These are phyloP conservation scores for Euphydryas editha DNA, from an alignment of 2,888 invertebrate genomes.

Conservation along the genomic window DNA sequence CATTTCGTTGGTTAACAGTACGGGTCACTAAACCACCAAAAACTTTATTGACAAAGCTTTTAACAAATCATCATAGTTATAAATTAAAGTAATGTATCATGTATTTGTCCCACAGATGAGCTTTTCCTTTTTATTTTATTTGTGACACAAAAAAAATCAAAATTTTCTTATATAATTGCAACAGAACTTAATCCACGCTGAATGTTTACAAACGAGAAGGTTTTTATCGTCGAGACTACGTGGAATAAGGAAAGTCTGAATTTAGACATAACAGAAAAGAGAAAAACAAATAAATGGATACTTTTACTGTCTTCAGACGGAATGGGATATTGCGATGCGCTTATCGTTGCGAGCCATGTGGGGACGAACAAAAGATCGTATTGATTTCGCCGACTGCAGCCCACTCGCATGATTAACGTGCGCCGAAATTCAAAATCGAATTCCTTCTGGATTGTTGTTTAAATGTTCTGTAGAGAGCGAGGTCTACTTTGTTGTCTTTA, in stretches of 20 bases:
- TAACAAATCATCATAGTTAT: too few species aligned
- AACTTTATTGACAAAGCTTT: too few species aligned
- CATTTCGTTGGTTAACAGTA: too few species aligned
- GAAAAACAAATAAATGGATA: conserved; percentile 61
- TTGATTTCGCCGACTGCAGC: conserved; percentile 70
- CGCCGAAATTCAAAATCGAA: conserved; percentile 30
- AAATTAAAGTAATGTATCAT: too few species aligned
- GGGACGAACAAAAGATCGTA: conserved; percentile 74
- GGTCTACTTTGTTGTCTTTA: not conserved
- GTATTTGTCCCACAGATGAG: too few species aligned
- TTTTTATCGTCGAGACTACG: conserved; percentile 16
- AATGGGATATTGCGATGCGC: conserved; percentile 60
- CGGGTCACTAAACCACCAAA: too few species aligned
- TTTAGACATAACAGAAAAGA: conserved; percentile 57
- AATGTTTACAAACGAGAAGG: conserved; percentile 9
- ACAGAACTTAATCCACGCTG: conserved; percentile 5
- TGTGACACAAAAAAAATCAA: too few species aligned
- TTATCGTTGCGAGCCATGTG: conserved; percentile 69
- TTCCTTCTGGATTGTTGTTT: conserved; percentile 17
- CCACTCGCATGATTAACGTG: conserved; percentile 51
- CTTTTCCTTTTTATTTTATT: too few species aligned
- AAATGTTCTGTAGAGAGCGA: not conserved
- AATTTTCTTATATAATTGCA: not conserved
- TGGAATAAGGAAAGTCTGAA: conserved; percentile 48
- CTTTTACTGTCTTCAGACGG: conserved; percentile 66